phyloP scores from a whole-genome alignment of 2,797 vertebrate genomes.

The Clamator glandarius region DNA sequence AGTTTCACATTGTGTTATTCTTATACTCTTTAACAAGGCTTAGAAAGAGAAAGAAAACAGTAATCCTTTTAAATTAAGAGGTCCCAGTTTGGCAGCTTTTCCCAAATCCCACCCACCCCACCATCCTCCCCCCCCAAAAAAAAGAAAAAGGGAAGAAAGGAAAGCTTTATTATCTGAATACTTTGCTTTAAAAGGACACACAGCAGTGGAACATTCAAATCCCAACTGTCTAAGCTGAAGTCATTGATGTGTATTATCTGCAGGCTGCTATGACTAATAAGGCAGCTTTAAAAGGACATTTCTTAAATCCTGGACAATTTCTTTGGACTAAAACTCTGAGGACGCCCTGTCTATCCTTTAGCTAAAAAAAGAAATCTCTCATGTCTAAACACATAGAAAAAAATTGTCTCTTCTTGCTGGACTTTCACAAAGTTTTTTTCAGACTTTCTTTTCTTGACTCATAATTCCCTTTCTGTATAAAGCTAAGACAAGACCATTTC shows the following conservation, averaged over 20 bases:
- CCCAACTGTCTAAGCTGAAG: conserved; percentile 53
- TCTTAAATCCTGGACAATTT: conserved; percentile 63
- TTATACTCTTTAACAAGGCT: conserved; percentile 54
- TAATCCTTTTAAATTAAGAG: conserved; percentile 68
- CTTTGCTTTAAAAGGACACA: conserved; percentile 60
- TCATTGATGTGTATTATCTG: conserved; percentile 69
- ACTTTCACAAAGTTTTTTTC: background rate
- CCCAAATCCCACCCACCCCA: background rate
- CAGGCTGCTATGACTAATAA: conserved; percentile 60
- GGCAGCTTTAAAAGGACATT: conserved; percentile 52
- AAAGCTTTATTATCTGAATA: conserved; percentile 51
- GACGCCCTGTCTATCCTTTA: conserved; percentile 2
- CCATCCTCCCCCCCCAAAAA: too few species aligned
- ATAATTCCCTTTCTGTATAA: background rate
- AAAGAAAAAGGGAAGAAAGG: background rate
- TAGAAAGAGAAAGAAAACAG: conserved; percentile 46
- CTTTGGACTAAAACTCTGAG: conserved; percentile 49
- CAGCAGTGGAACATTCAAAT: conserved; percentile 37
- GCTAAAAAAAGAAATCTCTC: conserved; percentile 1
- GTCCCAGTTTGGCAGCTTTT: conserved; percentile 34
- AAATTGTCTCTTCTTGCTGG: background rate
- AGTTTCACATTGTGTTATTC: conserved; percentile 69
- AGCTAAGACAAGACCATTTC: background rate
- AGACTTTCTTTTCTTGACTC: background rate
- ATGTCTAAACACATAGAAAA: background rate